Evolutionary conservation across 2,113 vertebrate species (phyloP).

Genomic region (Struthio camelus): DNA sequence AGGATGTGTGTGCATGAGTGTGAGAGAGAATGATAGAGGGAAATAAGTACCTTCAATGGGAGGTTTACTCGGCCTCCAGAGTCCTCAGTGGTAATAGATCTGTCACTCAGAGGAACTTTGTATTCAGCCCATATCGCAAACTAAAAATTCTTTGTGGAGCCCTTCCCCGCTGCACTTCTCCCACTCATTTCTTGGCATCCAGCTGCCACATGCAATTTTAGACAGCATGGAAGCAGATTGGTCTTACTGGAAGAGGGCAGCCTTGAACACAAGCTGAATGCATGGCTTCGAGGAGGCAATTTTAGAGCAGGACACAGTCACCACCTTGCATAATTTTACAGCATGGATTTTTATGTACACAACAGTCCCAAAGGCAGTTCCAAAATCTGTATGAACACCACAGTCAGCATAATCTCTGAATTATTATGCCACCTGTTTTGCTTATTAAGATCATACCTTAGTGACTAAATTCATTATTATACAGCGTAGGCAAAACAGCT

Average conservation of each 20-base stretch:
- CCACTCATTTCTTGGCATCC: background rate
- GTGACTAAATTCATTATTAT: constrained; percentile 53
- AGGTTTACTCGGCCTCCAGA: background rate
- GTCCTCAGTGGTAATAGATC: background rate
- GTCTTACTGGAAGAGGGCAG: background rate
- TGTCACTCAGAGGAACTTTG: background rate
- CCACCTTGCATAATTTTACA: background rate
- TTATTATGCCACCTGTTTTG: constrained; percentile 33
- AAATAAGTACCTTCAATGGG: background rate
- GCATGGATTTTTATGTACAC: background rate
- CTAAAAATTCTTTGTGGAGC: background rate
- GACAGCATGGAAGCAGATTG: background rate
- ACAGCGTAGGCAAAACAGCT: constrained; percentile 20
- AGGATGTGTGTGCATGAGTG: background rate
- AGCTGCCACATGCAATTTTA: background rate
- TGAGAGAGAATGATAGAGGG: background rate
- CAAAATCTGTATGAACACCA: background rate
- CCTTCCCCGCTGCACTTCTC: background rate
- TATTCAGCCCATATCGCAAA: background rate
- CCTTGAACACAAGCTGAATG: background rate
- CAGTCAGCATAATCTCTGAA: constrained; percentile 13
- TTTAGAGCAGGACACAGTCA: background rate
- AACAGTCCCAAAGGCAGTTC: background rate
- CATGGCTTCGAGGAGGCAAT: background rate
- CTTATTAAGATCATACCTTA: constrained; percentile 61